A percentile compares a stretch with the other conserved stretches of the same genome.
These are phyloP conservation scores for Aphelocoma californica DNA, from an alignment of 2,797 vertebrate genomes.

Conservation along the genomic window DNA sequence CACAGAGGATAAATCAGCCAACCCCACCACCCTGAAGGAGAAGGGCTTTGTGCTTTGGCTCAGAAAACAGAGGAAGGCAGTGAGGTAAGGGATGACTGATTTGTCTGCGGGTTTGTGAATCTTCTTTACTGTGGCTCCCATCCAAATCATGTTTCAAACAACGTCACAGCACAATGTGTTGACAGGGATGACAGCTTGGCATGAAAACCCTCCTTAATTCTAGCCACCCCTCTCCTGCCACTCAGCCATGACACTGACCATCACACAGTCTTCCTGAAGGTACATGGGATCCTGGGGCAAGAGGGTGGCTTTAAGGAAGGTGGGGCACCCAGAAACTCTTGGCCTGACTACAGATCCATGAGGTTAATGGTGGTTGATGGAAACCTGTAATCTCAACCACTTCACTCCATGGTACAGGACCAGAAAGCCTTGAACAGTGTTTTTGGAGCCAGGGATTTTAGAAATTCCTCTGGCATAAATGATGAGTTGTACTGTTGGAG, in stretches of 20 bases:
- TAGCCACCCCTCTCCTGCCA: background rate
- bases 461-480: background rate
- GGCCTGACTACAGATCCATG: background rate
- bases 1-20: background rate
- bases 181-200: background rate
- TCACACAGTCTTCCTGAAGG: background rate
- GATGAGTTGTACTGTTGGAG: background rate
- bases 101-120: background rate
- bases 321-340: background rate
- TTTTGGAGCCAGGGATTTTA: background rate
- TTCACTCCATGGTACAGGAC: background rate
- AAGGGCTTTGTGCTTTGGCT: background rate
- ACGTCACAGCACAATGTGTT: rapidly evolving
- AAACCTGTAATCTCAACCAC: background rate
- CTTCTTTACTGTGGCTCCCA: background rate
- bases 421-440: background rate
- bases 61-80: background rate
- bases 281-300: rapidly evolving
- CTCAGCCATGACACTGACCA: background rate
- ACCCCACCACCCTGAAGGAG: background rate
- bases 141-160: background rate
- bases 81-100: background rate
- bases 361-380: background rate
- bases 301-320: background rate
- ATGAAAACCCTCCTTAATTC: background rate